Evolutionary conservation across 2,888 invertebrate species (phyloP).

Genomic region (Seira sanloemensis): DNA sequence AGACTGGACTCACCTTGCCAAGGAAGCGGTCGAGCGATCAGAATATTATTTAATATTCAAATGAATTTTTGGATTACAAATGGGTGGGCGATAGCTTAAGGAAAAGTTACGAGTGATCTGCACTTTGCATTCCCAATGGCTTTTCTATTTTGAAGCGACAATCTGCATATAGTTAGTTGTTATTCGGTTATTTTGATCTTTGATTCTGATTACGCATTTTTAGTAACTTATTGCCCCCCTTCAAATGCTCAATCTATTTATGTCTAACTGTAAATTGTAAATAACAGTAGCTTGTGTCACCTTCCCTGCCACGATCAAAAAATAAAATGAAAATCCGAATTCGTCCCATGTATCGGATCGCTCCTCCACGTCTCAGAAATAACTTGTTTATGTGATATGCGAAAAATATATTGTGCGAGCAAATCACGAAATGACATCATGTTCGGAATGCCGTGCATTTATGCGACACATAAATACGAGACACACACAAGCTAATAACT

Average conservation of each 20-base stretch:
- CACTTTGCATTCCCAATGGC: not conserved
- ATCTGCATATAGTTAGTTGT: constrained; percentile 13
- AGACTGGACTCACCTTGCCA: too few relatives aligned
- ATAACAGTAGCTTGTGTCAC: constrained; percentile 19
- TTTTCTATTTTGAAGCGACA: not conserved
- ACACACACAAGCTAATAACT: not conserved
- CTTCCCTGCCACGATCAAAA: not conserved
- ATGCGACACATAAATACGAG: constrained; percentile 5
- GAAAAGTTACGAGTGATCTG: not conserved
- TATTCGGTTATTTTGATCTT: not conserved
- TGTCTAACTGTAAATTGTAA: not conserved
- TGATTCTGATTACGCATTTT: constrained; percentile 1
- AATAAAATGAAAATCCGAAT: not conserved
- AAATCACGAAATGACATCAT: constrained; percentile 15
- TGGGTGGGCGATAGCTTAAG: constrained; percentile 6
- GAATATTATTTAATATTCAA: constrained; percentile 21
- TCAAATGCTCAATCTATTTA: constrained; percentile 11
- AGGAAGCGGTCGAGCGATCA: too few relatives aligned
- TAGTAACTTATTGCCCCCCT: not conserved
- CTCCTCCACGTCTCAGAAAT: not conserved
- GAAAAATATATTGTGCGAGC: not conserved
- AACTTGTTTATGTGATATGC: constrained; percentile 6
- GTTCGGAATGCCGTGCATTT: constrained; percentile 8
- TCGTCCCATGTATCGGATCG: not conserved
- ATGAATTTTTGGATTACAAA: not conserved